These are phyloP conservation scores for Etheostoma perlongum DNA, from an alignment of 2,797 vertebrate genomes.

Conservation along the genomic window DNA sequence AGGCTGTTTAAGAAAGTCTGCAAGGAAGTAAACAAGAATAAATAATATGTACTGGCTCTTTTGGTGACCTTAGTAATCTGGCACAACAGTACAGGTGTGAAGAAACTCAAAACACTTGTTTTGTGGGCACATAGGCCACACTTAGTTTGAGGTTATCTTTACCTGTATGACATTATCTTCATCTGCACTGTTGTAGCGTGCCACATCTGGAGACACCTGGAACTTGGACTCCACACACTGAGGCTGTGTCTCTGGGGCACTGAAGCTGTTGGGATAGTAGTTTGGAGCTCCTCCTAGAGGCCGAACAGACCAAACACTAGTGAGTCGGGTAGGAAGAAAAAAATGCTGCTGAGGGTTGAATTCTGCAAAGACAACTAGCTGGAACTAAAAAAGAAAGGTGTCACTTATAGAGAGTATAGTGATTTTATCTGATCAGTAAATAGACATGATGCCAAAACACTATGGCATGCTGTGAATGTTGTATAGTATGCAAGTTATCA, in stretches of 20 bases:
- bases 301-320: constrained; percentile 4
- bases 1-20: not conserved
- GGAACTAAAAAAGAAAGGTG: not conserved
- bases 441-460: not conserved
- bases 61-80: not conserved
- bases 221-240: constrained; percentile 75
- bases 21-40: not conserved
- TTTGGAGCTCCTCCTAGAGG: constrained; percentile 94
- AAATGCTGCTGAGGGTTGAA: not conserved
- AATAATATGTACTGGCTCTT: not conserved
- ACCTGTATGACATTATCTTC: constrained; percentile 96
- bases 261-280: constrained; percentile 97
- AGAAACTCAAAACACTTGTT: not conserved
- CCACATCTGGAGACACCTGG: constrained; percentile 83
- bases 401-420: not conserved
- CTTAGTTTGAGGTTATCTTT: not conserved
- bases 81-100: not conserved
- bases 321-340: not conserved
- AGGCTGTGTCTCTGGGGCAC: constrained; percentile 86
- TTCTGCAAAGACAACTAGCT: not conserved
- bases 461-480: not conserved
- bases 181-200: constrained; percentile 88
- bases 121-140: not conserved
- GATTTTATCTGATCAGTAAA: not conserved
- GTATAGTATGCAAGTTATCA: not conserved